Conservation (phyloP, 2,113 vertebrate genomes). For the human (Homo sapiens) region GRCh38 chr7:48937501-48938000, state of each 20-base stretch:
- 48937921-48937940: background rate
- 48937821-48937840: background rate
- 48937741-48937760: background rate
- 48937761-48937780: background rate
- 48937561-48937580: background rate
- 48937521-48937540: background rate
- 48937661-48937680: background rate
- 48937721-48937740: background rate
- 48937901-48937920: background rate
- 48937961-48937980: background rate
- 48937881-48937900: background rate
- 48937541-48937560: background rate
- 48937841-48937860: background rate
- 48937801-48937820: background rate
- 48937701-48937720: background rate
- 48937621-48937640: background rate
- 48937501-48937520: background rate
- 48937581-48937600: background rate
- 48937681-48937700: background rate
- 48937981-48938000: background rate
- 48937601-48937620: background rate
- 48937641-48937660: background rate
- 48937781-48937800: background rate
- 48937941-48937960: background rate
- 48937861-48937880: background rate